Percentiles rank a stretch among this genome's conserved stretches.
Evolutionary conservation across 2,888 invertebrate genomes (phyloP).

Genomic region (Pollenia griseotomentosa): DNA sequence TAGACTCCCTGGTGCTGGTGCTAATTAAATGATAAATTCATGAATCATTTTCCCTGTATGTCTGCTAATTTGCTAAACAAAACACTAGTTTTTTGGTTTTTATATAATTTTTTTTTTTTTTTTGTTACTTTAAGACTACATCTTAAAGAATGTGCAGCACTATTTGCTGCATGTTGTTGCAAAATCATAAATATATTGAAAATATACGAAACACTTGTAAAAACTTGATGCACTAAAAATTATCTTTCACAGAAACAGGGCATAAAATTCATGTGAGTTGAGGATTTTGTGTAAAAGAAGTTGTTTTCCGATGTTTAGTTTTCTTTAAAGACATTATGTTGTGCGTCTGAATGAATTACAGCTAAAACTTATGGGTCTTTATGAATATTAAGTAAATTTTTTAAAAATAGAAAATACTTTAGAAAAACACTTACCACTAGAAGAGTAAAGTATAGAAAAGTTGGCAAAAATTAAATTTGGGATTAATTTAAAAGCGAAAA

Average conservation of each 20-base stretch:
- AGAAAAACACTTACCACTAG: slow-evolving; percentile 26
- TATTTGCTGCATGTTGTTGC: not conserved
- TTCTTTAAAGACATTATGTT: slow-evolving; percentile 1
- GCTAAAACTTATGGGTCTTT: slow-evolving; percentile 58
- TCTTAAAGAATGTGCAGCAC: not conserved
- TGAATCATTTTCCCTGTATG: slow-evolving; percentile 53
- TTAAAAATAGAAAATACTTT: slow-evolving; percentile 30
- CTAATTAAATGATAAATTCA: slow-evolving; percentile 56
- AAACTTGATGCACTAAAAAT: slow-evolving; percentile 41
- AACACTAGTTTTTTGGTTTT: slow-evolving; percentile 25
- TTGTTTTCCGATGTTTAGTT: not conserved
- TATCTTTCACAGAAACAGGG: slow-evolving; percentile 22
- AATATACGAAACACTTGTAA: slow-evolving; percentile 37
- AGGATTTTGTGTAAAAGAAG: not conserved
- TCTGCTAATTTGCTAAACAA: slow-evolving; percentile 70
- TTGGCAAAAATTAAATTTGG: slow-evolving; percentile 46
- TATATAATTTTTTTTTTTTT: slow-evolving; percentile 7
- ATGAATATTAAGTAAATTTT: slow-evolving; percentile 58
- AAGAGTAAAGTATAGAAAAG: not conserved
- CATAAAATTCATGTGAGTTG: not conserved
- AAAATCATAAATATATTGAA: not conserved
- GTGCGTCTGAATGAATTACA: not conserved
- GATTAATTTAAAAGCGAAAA: not conserved
- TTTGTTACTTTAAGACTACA: not conserved
- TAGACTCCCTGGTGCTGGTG: slow-evolving; percentile 19